Evolutionary conservation across 1,140 invertebrate species (phyloP).

Genomic region (Eurosta solidaginis): DNA sequence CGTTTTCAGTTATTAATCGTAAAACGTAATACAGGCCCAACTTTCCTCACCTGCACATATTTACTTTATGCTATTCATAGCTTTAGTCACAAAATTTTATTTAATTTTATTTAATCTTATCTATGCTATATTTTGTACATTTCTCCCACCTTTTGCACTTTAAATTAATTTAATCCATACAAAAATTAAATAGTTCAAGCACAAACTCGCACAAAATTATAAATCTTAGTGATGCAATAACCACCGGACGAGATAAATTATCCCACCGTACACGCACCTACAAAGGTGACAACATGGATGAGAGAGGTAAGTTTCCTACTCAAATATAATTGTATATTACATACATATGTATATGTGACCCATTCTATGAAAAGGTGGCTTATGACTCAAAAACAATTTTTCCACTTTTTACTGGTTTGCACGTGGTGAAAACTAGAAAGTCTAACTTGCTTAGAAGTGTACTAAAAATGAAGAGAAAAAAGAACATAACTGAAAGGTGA

Average conservation of each 20-base stretch:
- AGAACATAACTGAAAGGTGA: not conserved
- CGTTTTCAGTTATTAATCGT: no score
- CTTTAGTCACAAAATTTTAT: not conserved
- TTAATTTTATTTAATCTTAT: slow-evolving; percentile 8
- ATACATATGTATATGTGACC: no score
- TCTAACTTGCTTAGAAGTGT: not conserved
- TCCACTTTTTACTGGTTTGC: not conserved
- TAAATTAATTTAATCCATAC: not conserved
- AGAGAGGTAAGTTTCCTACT: slow-evolving; percentile 49
- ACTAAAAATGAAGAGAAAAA: not conserved
- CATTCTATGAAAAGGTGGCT: no score
- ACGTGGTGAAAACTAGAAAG: not conserved
- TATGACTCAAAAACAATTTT: no score
- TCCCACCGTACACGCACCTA: slow-evolving; percentile 51
- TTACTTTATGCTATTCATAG: no score
- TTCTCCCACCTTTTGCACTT: slow-evolving; percentile 29
- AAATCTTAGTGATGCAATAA: slow-evolving; percentile 50
- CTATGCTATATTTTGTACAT: slow-evolving; percentile 14
- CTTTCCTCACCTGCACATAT: no score
- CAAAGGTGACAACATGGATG: slow-evolving; percentile 47
- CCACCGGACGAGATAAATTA: slow-evolving; percentile 50
- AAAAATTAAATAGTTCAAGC: slow-evolving; percentile 37
- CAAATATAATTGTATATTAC: not conserved
- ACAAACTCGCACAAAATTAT: slow-evolving; percentile 53
- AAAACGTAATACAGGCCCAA: no score